phyloP scores from a whole-genome alignment of 2,888 invertebrate genomes.

The Thera obeliscata region DNA sequence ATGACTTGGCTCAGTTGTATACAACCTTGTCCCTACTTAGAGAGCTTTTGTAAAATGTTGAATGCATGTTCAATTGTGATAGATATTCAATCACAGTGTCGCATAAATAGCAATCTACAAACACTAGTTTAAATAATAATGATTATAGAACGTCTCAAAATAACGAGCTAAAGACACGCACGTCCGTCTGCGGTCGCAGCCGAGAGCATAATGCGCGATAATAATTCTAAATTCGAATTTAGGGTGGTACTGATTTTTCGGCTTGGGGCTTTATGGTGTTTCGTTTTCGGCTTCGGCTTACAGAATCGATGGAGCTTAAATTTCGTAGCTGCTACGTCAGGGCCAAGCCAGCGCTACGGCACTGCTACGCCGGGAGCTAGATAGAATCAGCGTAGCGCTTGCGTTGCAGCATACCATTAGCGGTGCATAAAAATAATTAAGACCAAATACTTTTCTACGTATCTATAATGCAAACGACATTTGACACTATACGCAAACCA shows the following conservation, averaged over 20 bases:
- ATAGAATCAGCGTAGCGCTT: background rate
- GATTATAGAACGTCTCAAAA: slow-evolving; percentile 37
- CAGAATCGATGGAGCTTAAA: background rate
- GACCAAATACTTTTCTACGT: too few species aligned
- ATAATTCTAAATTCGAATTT: slow-evolving; percentile 65
- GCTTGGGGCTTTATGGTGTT: background rate
- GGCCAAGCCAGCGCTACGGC: background rate
- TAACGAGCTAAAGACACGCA: slow-evolving; percentile 63
- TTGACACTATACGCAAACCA: too few species aligned
- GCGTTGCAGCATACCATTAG: background rate
- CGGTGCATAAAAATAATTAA: too few species aligned
- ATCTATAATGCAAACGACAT: too few species aligned
- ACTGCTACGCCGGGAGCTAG: background rate
- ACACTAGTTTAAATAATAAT: slow-evolving; percentile 27
- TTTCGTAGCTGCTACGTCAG: background rate
- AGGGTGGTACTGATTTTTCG: slow-evolving; percentile 17
- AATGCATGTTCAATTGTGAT: slow-evolving; percentile 21
- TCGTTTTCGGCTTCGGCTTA: slow-evolving; percentile 7
- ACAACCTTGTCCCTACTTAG: slow-evolving; percentile 4
- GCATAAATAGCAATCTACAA: slow-evolving; percentile 35
- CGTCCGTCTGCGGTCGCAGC: slow-evolving; percentile 54
- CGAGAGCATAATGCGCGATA: slow-evolving; percentile 63
- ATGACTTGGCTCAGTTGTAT: background rate
- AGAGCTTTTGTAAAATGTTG: slow-evolving; percentile 6
- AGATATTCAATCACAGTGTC: slow-evolving; percentile 27